Base-by-base conservation (phyloP, 2,888 invertebrate genomes). In the Iphiclides podalirius region DNA sequence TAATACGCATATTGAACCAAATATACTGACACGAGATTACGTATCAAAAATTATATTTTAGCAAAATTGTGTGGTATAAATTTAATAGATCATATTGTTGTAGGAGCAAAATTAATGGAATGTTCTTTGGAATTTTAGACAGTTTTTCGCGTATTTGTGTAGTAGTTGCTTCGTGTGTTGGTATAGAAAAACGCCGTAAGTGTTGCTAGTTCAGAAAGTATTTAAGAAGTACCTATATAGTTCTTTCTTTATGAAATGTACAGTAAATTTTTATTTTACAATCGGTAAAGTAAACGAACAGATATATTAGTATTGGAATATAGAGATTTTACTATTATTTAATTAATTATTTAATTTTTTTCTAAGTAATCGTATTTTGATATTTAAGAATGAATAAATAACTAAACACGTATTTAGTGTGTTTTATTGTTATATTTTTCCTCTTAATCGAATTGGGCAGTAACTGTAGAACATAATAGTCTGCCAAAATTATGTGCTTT, bases 381-480 rank as follows among this genome's bases (percentile, higher is more conserved):
- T 68, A 68, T 61, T 60, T 66, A 67, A 66, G 67, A 66, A 60
- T 66, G 66, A 61, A 63, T 66, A 57, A 57, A 63, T 66, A 57
- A 57, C 57, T 56, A 52, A 57, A 58, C 57, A 48, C 28, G 49
- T 56, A 14, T 52, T 46, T 64, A 61, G 58, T 61, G 60, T 66
- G 44, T 54, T 61, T 52, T 40, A 35, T 36, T 51, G 31, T 28
- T 4, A 3, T 31, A 28, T 9, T 20, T 20, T 6, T 6, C 20
- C 20, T 20, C 6, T n/a, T n/a, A n/a, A n/a, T n/a, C n/a, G n/a
- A n/a, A n/a, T n/a, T n/a, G n/a, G n/a, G n/a, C n/a, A n/a, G n/a
- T n/a, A n/a, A n/a, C n/a, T n/a, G n/a, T n/a, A n/a, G n/a, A n/a
- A n/a, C n/a, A n/a, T n/a, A n/a, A n/a, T n/a, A n/a, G n/a, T n/a